Conservation (phyloP, 2,797 vertebrate species). For the Furcifer pardalis region DNA sequence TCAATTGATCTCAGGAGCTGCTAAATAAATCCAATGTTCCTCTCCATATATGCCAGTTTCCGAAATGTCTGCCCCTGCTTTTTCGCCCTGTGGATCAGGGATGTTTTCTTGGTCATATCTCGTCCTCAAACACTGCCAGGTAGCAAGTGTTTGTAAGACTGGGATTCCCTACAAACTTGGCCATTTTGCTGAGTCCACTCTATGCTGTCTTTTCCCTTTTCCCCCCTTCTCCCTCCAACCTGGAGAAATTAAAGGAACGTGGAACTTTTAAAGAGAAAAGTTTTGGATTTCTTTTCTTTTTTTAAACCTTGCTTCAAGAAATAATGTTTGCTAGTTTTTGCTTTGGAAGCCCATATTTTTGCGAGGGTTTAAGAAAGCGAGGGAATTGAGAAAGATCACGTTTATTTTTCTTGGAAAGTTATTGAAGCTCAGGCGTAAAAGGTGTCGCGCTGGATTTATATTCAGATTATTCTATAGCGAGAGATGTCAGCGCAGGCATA, state of each 20-base stretch:
- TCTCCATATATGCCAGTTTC: neutral
- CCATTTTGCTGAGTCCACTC: neutral
- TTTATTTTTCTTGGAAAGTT: constrained; percentile 69
- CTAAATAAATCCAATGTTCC: neutral
- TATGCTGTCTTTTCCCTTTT: neutral
- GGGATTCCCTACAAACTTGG: neutral
- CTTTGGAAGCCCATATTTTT: constrained; percentile 67
- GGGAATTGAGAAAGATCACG: constrained; percentile 54
- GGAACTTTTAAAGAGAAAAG: constrained; percentile 42
- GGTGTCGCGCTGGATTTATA: constrained; percentile 59
- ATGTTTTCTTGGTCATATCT: constrained; percentile 15
- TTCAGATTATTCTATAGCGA: constrained; percentile 72
- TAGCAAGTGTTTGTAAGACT: constrained; percentile 46
- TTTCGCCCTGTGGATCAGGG: constrained; percentile 60
- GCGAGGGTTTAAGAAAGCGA: constrained; percentile 40
- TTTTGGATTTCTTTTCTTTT: constrained; percentile 30
- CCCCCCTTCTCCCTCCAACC: no score
- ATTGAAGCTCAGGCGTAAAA: constrained; percentile 48
- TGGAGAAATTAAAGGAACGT: constrained; percentile 39
- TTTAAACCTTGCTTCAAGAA: constrained; percentile 48
- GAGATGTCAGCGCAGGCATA: constrained; percentile 73
- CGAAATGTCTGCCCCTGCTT: constrained; percentile 18
- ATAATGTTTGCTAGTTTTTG: constrained; percentile 10
- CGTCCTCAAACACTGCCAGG: constrained; percentile 62
- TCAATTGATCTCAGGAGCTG: constrained; percentile 56